phyloP scores from a whole-genome alignment of 2,797 vertebrate genomes.

The Falco biarmicus region DNA sequence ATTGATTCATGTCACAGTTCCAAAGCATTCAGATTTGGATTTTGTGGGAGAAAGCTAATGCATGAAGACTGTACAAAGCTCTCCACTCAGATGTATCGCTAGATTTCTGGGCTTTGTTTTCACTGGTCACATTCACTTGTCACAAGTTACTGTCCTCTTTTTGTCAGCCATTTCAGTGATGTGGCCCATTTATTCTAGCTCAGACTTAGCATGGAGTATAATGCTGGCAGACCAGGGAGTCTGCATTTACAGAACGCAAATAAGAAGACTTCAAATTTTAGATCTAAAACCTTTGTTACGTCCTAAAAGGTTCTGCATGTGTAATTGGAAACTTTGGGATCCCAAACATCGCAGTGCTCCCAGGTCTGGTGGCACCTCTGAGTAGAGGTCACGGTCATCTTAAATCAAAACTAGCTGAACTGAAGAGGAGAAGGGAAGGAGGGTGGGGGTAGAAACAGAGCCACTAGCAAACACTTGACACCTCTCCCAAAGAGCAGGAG shows the following conservation, averaged over 20 bases:
- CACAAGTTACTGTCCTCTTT: background rate
- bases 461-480: background rate
- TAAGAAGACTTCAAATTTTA: background rate
- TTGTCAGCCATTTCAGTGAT: background rate
- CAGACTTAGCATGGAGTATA: fast-evolving
- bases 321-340: background rate
- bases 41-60: background rate
- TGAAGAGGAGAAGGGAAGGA: background rate
- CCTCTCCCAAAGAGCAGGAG: background rate
- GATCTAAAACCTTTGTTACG: background rate
- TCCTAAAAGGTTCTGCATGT: background rate
- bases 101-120: constrained; percentile 6
- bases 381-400: fast-evolving
- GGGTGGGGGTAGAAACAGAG: background rate
- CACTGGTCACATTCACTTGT: background rate
- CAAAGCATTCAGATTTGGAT: background rate
- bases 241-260: background rate
- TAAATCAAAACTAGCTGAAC: background rate
- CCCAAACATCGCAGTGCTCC: fast-evolving
- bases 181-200: background rate
- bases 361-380: background rate
- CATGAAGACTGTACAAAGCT: background rate
- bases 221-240: background rate
- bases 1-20: background rate
- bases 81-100: background rate